These are phyloP conservation scores for Platysteira castanea DNA, from an alignment of 2,113 vertebrate species.

Conservation along the genomic window DNA sequence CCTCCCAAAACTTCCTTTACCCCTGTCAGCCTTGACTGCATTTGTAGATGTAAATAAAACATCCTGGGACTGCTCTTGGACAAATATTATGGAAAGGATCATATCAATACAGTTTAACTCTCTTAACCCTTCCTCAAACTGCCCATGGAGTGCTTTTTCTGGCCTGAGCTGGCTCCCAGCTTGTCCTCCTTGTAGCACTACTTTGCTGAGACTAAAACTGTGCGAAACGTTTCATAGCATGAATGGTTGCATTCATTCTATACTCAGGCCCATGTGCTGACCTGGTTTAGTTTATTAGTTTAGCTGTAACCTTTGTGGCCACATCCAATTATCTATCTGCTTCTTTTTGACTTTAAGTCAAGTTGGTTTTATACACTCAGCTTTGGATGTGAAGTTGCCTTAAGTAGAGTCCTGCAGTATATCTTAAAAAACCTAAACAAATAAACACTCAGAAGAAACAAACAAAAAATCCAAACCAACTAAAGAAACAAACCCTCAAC, in stretches of 20 bases:
- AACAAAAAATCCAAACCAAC: neutral
- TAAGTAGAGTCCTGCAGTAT: neutral
- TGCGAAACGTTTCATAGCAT: neutral
- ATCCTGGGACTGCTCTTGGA: neutral
- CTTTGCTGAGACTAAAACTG: neutral
- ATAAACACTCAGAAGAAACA: neutral
- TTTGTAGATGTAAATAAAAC: neutral
- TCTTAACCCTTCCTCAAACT: neutral
- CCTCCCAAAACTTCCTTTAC: neutral
- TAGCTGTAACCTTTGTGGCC: neutral
- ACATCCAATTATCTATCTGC: neutral
- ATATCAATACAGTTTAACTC: neutral
- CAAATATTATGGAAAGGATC: neutral
- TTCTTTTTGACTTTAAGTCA: neutral
- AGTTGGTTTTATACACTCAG: neutral
- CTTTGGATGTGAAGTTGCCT: neutral
- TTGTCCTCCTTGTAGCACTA: neutral
- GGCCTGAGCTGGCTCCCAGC: neutral
- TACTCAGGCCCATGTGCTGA: neutral
- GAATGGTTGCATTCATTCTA: neutral
- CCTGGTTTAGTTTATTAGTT: neutral
- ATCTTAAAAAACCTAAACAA: neutral
- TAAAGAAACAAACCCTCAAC: neutral
- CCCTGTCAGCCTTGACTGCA: neutral
- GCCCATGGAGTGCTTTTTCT: neutral